Conservation (phyloP, 2,888 invertebrate species). For the Drosophila monieri region DNA sequence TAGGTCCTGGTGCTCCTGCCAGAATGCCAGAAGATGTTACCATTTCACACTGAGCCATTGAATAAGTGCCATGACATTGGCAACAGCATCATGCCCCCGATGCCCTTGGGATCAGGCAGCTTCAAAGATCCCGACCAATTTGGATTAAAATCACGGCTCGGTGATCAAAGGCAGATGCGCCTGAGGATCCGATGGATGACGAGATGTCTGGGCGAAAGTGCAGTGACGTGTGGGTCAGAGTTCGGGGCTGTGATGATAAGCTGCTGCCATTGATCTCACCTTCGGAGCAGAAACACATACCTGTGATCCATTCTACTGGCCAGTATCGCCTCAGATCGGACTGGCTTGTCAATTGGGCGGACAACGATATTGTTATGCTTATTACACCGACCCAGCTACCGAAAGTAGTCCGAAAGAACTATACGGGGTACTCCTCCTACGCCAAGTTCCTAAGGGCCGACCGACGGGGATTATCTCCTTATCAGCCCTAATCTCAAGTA, state of each 20-base stretch:
- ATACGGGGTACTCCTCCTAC: not conserved
- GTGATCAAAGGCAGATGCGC: constrained; percentile 78
- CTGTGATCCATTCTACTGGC: constrained; percentile 77
- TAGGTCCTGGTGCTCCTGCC: constrained; percentile 4
- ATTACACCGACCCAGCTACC: constrained; percentile 81
- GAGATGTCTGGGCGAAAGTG: constrained; percentile 65
- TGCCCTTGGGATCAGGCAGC: constrained; percentile 48
- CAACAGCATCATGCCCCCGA: constrained; percentile 36
- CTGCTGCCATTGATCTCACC: constrained; percentile 81
- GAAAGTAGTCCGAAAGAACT: constrained; percentile 49
- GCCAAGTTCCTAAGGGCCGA: constrained; percentile 63
- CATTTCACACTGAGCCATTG: constrained; percentile 81
- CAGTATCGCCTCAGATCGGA: constrained; percentile 66
- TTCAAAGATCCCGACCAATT: constrained; percentile 68
- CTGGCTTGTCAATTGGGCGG: constrained; percentile 80
- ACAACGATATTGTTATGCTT: constrained; percentile 82
- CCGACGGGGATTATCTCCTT: constrained; percentile 81
- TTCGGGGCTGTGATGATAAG: constrained; percentile 37
- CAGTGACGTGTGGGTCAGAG: constrained; percentile 72
- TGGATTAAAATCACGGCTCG: constrained; percentile 82
- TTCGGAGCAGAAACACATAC: constrained; percentile 45
- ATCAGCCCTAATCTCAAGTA: constrained; percentile 83
- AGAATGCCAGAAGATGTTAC: constrained; percentile 69
- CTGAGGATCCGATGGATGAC: constrained; percentile 41
- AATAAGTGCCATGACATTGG: constrained; percentile 75